Evolutionary conservation across 2,888 invertebrate species (phyloP).

Genomic region (Tiliacea citrago): DNA sequence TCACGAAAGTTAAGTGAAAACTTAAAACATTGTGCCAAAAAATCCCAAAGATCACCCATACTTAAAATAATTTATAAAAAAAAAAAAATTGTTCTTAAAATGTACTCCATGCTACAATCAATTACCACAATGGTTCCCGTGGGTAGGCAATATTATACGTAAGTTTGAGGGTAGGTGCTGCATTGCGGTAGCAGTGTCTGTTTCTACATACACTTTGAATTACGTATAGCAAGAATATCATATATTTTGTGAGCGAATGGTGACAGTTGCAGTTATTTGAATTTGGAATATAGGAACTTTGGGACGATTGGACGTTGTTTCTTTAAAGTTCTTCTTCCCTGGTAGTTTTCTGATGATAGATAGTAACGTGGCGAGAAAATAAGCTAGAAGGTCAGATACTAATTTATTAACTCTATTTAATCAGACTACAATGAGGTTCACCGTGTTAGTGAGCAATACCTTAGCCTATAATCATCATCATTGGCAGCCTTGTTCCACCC

Average conservation of each 20-base stretch:
- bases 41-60: conserved; percentile 22
- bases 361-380: not conserved
- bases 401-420: not conserved
- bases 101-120: conserved; percentile 32
- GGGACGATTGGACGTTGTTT: not conserved
- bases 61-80: conserved; percentile 14
- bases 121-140: conserved; percentile 25
- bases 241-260: conserved; percentile 29
- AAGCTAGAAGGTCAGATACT: not conserved
- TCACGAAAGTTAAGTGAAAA: not conserved
- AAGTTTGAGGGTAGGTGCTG: conserved; percentile 62
- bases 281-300: conserved; percentile 33
- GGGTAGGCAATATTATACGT: conserved; percentile 36
- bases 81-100: conserved; percentile 11
- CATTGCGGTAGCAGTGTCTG: conserved; percentile 69
- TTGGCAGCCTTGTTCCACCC: too few species aligned
- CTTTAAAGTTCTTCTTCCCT: not conserved
- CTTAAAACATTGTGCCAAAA: not conserved
- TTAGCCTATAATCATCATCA: too few species aligned
- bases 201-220: conserved; percentile 70
- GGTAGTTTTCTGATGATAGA: not conserved
- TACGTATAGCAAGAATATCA: conserved; percentile 68
- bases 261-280: conserved; percentile 53
- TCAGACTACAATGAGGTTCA: too few species aligned
- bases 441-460: too few species aligned